Base-by-base conservation (phyloP, 2,113 vertebrate genomes). In the Climacteris rufus region DNA sequence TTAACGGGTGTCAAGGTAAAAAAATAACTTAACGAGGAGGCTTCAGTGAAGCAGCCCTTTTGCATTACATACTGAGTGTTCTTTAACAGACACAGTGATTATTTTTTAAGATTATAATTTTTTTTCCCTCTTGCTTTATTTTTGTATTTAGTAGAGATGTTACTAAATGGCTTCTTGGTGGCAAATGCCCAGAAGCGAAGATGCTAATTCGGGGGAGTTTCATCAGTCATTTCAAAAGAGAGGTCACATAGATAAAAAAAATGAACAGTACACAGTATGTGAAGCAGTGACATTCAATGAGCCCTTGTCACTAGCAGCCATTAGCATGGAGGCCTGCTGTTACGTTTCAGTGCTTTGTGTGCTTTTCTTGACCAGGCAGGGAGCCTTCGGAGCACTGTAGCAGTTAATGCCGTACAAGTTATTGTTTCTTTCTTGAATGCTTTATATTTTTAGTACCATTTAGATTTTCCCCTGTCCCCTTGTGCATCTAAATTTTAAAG, bases 401-500 rank as follows among this genome's bases (percentile, higher is more conserved):
- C 95, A 69, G 82, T 97, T 97, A 96, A 95, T 97, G 72, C 93
- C 80, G 42, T 78, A 64, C 89, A 93, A 96, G 85, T 95, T 95
- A 97, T 97, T 98, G 95, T 97, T 97, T 97, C 92, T 96, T 97
- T 94, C 96, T 96, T 83, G 80, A 97, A 96, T 90, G 90, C 89
- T 89, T 97, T 97, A 66, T 96, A 93, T 96, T 97, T 97, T 96
- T 96, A 95, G 87, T 89, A 63, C 83, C 90, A 83, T 64, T 96
- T 97, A 97, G 96, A 96, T 96, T 77, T 92, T 95, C 93, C 75
- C 82, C 14, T 68, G 81, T 97, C 96, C 96, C 94, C 61, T 25
- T 66, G 76, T 90, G 94, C 96, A 93, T 97, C 93, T 98, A 96
- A 98, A 97, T 96, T 97, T 98, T 97, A 94, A 97, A 96, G 95